Evolutionary conservation across 2,113 vertebrate genomes (phyloP).

Genomic region (Ptyas mucosa): DNA sequence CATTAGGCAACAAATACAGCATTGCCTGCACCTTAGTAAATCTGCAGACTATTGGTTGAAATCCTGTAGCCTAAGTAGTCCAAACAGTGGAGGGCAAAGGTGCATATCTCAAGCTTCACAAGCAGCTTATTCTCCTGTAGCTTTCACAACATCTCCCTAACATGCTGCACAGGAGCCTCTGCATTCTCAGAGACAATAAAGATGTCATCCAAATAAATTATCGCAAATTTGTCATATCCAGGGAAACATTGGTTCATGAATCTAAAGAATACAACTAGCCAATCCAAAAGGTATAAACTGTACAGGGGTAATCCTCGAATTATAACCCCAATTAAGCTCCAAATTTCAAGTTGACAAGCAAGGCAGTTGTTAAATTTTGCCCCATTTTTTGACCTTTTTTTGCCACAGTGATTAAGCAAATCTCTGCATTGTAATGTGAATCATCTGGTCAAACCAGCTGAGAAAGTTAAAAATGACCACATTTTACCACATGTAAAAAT

Average conservation of each 20-base stretch:
- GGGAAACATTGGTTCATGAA: background rate
- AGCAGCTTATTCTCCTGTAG: background rate
- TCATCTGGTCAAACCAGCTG: background rate
- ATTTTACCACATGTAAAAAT: no score
- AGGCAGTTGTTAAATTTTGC: background rate
- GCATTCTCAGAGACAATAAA: background rate
- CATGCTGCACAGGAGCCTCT: background rate
- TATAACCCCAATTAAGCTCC: background rate
- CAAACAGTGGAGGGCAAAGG: background rate
- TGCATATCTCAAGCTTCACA: background rate
- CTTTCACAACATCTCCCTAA: background rate
- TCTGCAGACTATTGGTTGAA: background rate
- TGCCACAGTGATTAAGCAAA: background rate
- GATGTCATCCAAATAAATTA: background rate
- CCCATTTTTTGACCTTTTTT: background rate
- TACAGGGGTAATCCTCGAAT: background rate
- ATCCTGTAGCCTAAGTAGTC: background rate
- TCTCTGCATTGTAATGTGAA: background rate
- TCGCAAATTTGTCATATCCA: background rate
- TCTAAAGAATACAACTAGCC: background rate
- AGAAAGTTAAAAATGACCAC: background rate
- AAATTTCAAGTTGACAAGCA: background rate
- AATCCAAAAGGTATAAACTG: background rate
- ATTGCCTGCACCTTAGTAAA: background rate
- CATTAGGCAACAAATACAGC: background rate